Evolutionary conservation across 1,140 invertebrate genomes (phyloP), one percentile per base, ranked within the genome.

Genomic region (Ceratoteleas bidentatus): DNA sequence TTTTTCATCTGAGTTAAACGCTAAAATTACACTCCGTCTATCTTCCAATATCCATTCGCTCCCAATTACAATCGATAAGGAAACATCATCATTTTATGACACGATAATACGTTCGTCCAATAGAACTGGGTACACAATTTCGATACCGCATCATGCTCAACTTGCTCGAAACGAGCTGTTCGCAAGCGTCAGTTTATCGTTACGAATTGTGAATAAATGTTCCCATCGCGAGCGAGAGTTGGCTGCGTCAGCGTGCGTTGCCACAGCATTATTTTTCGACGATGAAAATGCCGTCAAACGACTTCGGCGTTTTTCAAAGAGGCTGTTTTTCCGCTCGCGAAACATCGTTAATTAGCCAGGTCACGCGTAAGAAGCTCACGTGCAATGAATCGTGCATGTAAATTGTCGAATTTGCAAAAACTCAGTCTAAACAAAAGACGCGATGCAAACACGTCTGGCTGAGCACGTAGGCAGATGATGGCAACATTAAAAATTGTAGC

Each of bases 391-490:
- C 14, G 61, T 50, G 43, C 56, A 78, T 65, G 66, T 70, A 65
- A 78, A 78, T 50, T 78, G 60, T 78, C 50, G 58, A 78, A 58
- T 77, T 70, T 58, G 38, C 60, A 70, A 69, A 77, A 70, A 56
- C 40, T 47, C 50, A 16, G 34, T 40, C 57, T 50, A 56, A 68
- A 69, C 75, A 65, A 69, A 64, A 65, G 43, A 58, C 32, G 32
- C 47, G 45, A 62, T 56, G 64, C 57, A 77, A 69, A 69, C 66
- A 66, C 38, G 32, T 34, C 57, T 2, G 38, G 11, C 15, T 34
- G 6, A 56, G 15, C 47, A 49, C 16, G 62, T 53, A 56, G 38
- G 16, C 54, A 60, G 43, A 72, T 45, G 58, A 72, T 58, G 36
- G 38, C 16, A 32, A 36, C 3, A 53, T 72, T 49, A 79, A 78